Percentiles rank a stretch among this genome's conserved stretches.
phyloP scores from a whole-genome alignment of 2,888 invertebrate genomes.

The Chromoteleia sp. region DNA sequence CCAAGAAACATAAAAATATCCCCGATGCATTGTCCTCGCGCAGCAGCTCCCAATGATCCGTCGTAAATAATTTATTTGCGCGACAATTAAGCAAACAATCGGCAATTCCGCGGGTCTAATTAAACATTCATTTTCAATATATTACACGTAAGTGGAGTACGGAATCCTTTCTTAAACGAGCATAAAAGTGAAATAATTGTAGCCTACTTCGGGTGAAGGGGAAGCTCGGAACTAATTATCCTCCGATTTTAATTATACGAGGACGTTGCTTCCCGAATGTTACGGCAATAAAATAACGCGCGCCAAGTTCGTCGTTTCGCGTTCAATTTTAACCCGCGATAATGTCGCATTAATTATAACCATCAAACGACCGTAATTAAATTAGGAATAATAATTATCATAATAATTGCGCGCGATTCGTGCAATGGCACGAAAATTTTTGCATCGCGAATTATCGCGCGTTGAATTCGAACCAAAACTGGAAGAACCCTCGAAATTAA shows the following conservation, averaged over 20 bases:
- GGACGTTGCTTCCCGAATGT: slow-evolving; percentile 49
- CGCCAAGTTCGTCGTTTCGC: slow-evolving; percentile 21
- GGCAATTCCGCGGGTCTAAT: neutral
- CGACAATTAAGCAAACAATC: slow-evolving; percentile 9
- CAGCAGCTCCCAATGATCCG: slow-evolving; percentile 3
- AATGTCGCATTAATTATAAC: slow-evolving; percentile 36
- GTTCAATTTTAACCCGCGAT: slow-evolving; percentile 12
- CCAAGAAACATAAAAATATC: too few relatives aligned
- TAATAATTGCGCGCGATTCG: too few relatives aligned
- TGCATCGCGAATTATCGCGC: too few relatives aligned
- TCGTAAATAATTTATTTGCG: slow-evolving; percentile 28
- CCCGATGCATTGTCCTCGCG: too few relatives aligned
- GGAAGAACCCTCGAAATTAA: too few relatives aligned
- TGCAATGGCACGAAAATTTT: too few relatives aligned
- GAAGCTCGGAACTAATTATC: slow-evolving; percentile 53
- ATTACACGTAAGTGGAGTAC: slow-evolving; percentile 20
- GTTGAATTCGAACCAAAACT: too few relatives aligned
- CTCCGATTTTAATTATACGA: slow-evolving; percentile 50
- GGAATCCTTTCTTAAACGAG: slow-evolving; percentile 41
- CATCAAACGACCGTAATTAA: slow-evolving; percentile 17
- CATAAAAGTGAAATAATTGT: slow-evolving; percentile 61
- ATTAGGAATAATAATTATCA: slow-evolving; percentile 12
- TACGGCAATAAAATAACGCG: slow-evolving; percentile 45
- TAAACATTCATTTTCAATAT: slow-evolving; percentile 33
- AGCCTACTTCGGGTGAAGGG: slow-evolving; percentile 34